phyloP scores from a whole-genome alignment of 1,140 invertebrate species.

The Drosophila navojoa region DNA sequence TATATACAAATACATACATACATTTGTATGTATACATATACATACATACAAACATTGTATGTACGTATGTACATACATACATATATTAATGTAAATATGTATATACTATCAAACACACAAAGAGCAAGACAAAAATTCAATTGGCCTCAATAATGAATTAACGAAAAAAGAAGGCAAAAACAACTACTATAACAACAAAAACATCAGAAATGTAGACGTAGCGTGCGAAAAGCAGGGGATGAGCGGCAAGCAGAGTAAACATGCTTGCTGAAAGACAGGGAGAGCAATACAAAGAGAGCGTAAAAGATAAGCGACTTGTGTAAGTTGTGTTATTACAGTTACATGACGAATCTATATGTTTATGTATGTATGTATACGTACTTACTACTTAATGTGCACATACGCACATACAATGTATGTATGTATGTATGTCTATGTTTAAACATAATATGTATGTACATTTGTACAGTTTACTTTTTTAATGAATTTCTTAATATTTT shows the following conservation, averaged over 20 bases:
- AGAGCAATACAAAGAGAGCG: constrained; percentile 15
- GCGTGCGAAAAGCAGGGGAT: constrained; percentile 68
- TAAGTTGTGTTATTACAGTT: constrained; percentile 59
- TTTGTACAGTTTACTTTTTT: background rate
- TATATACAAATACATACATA: constrained; percentile 3
- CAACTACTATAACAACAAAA: constrained; percentile 41
- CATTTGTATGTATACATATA: constrained; percentile 24
- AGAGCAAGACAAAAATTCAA: constrained; percentile 71
- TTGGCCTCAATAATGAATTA: constrained; percentile 82
- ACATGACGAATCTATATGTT: constrained; percentile 14
- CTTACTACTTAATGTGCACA: background rate
- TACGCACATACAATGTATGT: background rate
- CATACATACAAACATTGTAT: constrained; percentile 16
- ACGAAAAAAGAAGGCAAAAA: constrained; percentile 65
- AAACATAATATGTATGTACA: constrained; percentile 8
- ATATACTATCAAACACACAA: constrained; percentile 23
- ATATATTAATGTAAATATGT: background rate
- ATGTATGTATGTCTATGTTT: background rate
- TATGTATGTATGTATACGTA: background rate
- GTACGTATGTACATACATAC: constrained; percentile 17
- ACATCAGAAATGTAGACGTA: constrained; percentile 45
- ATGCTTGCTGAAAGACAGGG: constrained; percentile 10
- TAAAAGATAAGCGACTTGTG: constrained; percentile 60
- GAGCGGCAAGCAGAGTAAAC: constrained; percentile 14
- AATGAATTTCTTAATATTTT: constrained; percentile 18